Evolutionary conservation across 2,888 invertebrate genomes (phyloP).

Genomic region (Yponomeuta sedellus): DNA sequence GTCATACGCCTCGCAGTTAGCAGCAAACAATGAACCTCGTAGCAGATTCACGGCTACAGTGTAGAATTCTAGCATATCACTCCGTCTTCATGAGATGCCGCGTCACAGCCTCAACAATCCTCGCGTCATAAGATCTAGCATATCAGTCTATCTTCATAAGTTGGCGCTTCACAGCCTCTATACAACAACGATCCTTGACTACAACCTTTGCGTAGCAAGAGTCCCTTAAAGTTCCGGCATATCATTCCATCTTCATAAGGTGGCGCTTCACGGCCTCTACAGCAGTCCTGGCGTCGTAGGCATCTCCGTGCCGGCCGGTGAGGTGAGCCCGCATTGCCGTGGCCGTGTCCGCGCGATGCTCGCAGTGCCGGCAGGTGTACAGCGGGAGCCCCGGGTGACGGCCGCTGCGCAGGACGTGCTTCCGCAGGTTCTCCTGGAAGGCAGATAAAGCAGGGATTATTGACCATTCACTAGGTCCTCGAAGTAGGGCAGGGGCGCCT

Average conservation of each 20-base stretch:
- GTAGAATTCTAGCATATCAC: neutral
- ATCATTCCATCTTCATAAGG: conserved; percentile 29
- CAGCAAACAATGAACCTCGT: no score
- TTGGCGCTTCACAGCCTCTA: conserved; percentile 30
- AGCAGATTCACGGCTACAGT: no score
- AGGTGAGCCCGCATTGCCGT: conserved; percentile 82
- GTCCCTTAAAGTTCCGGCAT: no score
- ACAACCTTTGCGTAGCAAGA: no score
- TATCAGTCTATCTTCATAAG: conserved; percentile 28
- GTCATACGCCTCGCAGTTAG: conserved; percentile 68
- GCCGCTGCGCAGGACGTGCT: conserved; percentile 87
- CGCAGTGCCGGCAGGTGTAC: conserved; percentile 86
- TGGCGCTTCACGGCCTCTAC: conserved; percentile 53
- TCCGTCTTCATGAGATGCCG: conserved; percentile 35
- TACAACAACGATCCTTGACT: no score
- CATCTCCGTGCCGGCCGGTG: conserved; percentile 69
- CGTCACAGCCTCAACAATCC: conserved; percentile 63
- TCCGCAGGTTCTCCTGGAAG: conserved; percentile 88
- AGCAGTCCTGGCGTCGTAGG: conserved; percentile 70
- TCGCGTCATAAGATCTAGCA: conserved; percentile 49
- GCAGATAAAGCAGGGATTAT: neutral
- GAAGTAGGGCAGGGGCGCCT: no score
- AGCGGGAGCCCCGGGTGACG: conserved; percentile 86
- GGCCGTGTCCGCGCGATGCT: conserved; percentile 78
- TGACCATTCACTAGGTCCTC: no score